Percentiles rank a stretch among this genome's conserved stretches.
Evolutionary conservation across 2,888 invertebrate species (phyloP).

Genomic region (Callosobruchus maculatus): DNA sequence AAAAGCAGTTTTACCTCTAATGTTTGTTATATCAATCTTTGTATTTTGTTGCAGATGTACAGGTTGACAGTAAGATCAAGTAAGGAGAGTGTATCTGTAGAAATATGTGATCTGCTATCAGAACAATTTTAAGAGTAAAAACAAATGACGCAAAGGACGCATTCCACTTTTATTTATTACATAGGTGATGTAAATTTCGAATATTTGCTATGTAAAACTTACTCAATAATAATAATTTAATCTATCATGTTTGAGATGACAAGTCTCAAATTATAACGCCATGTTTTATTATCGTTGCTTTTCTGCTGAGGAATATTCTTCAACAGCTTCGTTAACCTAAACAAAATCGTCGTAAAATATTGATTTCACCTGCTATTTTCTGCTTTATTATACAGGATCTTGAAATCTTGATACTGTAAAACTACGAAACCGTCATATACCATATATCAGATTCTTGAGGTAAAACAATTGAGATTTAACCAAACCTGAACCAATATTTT

Average conservation of each 20-base stretch:
- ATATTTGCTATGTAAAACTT: background rate
- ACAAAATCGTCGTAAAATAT: no score
- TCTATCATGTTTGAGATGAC: background rate
- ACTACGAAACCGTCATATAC: no score
- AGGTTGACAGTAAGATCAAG: constrained; percentile 96
- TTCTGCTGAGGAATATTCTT: background rate
- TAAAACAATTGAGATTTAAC: no score
- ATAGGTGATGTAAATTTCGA: background rate
- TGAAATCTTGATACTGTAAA: no score
- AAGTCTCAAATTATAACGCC: background rate
- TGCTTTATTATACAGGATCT: no score
- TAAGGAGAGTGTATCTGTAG: constrained; percentile 91
- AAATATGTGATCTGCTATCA: constrained; percentile 88
- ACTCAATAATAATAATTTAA: background rate
- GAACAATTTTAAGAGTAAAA: constrained; percentile 83
- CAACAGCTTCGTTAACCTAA: background rate
- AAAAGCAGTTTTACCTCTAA: no score
- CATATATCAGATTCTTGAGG: no score
- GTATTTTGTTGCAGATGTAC: constrained; percentile 85
- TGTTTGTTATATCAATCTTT: no score
- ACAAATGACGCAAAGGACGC: background rate
- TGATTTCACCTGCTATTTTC: no score
- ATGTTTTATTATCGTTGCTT: background rate
- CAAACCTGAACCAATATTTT: no score
- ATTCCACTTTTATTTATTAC: background rate